Base-by-base conservation (phyloP, 2,888 invertebrate genomes). In the Yponomeuta evonymella region DNA sequence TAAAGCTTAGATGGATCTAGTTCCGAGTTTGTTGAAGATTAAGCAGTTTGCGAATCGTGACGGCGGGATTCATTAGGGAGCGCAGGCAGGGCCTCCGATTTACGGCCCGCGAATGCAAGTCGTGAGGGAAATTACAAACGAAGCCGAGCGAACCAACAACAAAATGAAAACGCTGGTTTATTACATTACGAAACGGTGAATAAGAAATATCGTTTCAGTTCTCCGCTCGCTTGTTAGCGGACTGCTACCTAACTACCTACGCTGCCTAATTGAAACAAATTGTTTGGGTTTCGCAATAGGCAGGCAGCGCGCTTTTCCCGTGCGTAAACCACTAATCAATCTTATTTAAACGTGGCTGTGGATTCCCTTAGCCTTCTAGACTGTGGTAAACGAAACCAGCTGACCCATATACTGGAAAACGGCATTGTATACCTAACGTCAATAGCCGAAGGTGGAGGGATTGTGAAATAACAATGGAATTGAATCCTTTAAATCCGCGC, bases 61-160 rank as follows among this genome's bases (percentile, higher is more conserved):
- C 83, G 81, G 81, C 80, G 79, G 81, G 82, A 87, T 86, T 84
- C 83, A 86, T 88, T 87, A 86, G 80, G 80, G 79, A 29, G 76
- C 78, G 79, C 79, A 83, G 82, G 79, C 84, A 78, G 75, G 66
- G 77, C 76, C 76, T 79, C 77, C 81, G 83, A 86, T 86, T 84
- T 84, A 84, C 81, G 73, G 77, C 81, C 78, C 76, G 77, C 80
- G 79, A 82, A 82, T 81, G 82, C 79, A 83, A 77, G 79, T 83
- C 81, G 80, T 82, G 79, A 81, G 78, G 79, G 78, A 81, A 84
- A 83, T 83, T 84, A 81, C 81, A 80, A 84, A 84, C 82, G 83
- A 85, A 85, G 82, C 75, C 78, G 79, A 77, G 78, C 64, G 64
- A 29, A 64, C 64, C 43, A 67, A 65, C 65, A 65, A 65, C 30